Percentiles rank a stretch among this genome's conserved stretches.
phyloP scores from a whole-genome alignment of 2,888 invertebrate genomes.

The Ornithoptera priamus region DNA sequence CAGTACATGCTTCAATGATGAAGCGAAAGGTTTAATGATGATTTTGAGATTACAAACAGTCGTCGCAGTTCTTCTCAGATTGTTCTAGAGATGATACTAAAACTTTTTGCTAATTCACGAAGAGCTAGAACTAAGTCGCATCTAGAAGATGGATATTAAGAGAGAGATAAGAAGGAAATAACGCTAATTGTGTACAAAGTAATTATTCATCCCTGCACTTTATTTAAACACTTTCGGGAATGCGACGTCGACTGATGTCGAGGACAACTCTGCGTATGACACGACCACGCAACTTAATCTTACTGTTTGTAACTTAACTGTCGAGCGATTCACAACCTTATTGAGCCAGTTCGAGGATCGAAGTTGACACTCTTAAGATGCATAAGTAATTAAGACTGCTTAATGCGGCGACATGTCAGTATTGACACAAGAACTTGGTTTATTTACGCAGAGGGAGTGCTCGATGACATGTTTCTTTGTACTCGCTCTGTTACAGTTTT shows the following conservation, averaged over 20 bases:
- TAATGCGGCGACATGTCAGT: slow-evolving; percentile 58
- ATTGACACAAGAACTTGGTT: slow-evolving; percentile 61
- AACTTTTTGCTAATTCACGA: too few species aligned
- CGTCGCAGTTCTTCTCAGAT: too few species aligned
- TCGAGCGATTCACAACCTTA: slow-evolving; percentile 32
- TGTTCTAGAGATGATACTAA: too few species aligned
- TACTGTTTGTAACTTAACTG: slow-evolving; percentile 1
- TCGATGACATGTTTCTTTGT: slow-evolving; percentile 45
- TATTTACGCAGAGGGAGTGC: slow-evolving; percentile 69
- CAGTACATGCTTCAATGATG: too few species aligned
- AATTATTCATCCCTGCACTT: slow-evolving; percentile 24
- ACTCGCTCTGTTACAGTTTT: slow-evolving; percentile 43
- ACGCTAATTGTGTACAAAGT: slow-evolving; percentile 11
- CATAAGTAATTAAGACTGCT: slow-evolving; percentile 23
- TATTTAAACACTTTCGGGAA: slow-evolving; percentile 46
- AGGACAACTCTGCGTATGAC: slow-evolving; percentile 60
- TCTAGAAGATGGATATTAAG: too few species aligned
- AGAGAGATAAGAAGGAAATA: too few species aligned
- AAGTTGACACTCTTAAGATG: not conserved
- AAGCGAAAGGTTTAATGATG: too few species aligned
- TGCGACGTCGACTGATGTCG: slow-evolving; percentile 72
- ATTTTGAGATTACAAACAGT: too few species aligned
- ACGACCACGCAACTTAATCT: slow-evolving; percentile 34
- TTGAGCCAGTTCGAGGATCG: not conserved
- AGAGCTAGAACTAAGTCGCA: too few species aligned